Evolutionary conservation across 2,797 vertebrate species (phyloP).

Genomic region (Liparis tanakae): DNA sequence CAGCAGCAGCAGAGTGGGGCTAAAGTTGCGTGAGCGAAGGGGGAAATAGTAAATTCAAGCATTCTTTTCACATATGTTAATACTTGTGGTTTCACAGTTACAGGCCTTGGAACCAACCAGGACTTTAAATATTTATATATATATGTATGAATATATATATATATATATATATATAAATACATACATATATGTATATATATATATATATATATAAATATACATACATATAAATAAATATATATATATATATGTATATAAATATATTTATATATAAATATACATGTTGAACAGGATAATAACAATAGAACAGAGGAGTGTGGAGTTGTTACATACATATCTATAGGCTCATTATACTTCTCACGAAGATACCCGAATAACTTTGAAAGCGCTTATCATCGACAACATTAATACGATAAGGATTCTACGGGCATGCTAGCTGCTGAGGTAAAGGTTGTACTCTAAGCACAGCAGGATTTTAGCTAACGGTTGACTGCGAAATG

Average conservation of each 20-base stretch:
- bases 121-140: background rate
- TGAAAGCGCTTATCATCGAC: background rate
- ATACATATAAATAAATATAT: too few relatives aligned
- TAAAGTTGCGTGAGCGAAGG: conserved; percentile 1
- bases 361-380: background rate
- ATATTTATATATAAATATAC: too few relatives aligned
- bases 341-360: background rate
- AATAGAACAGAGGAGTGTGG: background rate
- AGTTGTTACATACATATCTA: background rate
- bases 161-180: too few relatives aligned
- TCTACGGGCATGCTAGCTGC: background rate
- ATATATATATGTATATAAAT: too few relatives aligned
- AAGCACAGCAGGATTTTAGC: background rate
- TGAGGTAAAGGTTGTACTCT: background rate
- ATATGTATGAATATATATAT: too few relatives aligned
- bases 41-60: conserved; percentile 23
- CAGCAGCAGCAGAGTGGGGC: conserved; percentile 22
- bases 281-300: background rate
- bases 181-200: too few relatives aligned
- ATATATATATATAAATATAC: too few relatives aligned
- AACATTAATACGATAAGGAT: background rate
- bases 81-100: conserved; percentile 4
- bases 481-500: background rate
- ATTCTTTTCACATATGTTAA: conserved; percentile 2
- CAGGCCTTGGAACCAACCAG: background rate